Percentiles rank a stretch among this genome's conserved stretches.
Evolutionary conservation across 2,113 vertebrate genomes (phyloP).

Genomic region (Psophia crepitans): DNA sequence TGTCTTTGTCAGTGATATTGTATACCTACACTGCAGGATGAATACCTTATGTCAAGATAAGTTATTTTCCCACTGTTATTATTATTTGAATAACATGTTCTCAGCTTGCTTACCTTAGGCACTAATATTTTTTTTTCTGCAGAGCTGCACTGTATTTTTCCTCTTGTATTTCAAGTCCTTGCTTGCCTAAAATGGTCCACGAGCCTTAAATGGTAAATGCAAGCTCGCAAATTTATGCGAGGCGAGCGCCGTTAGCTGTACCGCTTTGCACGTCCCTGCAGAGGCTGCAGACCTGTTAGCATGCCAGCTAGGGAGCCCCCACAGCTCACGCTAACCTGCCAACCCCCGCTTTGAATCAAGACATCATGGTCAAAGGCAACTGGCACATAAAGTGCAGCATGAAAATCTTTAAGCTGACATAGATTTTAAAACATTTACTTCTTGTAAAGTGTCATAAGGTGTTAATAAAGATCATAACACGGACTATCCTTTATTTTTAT

Average conservation of each 20-base stretch:
- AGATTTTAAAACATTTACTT: neutral
- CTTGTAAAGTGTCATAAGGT: neutral
- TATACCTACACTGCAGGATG: neutral
- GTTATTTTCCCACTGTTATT: neutral
- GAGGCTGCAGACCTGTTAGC: neutral
- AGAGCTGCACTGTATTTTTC: neutral
- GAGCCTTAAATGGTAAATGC: neutral
- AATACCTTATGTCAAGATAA: conserved; percentile 13
- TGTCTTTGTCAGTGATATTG: neutral
- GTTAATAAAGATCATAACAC: neutral
- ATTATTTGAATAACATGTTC: conserved; percentile 33
- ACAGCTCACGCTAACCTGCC: neutral
- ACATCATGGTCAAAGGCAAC: neutral
- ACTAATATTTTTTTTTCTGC: neutral
- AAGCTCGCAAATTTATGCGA: neutral
- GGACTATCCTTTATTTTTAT: neutral
- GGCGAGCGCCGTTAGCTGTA: neutral
- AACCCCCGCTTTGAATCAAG: neutral
- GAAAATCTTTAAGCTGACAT: neutral
- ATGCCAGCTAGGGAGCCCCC: neutral
- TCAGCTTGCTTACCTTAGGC: conserved; percentile 40
- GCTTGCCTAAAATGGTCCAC: neutral
- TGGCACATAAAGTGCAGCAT: neutral
- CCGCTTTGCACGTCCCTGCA: neutral
- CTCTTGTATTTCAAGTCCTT: neutral